Base-by-base conservation (phyloP, 2,113 vertebrate genomes). In the Petaurus breviceps region DNA sequence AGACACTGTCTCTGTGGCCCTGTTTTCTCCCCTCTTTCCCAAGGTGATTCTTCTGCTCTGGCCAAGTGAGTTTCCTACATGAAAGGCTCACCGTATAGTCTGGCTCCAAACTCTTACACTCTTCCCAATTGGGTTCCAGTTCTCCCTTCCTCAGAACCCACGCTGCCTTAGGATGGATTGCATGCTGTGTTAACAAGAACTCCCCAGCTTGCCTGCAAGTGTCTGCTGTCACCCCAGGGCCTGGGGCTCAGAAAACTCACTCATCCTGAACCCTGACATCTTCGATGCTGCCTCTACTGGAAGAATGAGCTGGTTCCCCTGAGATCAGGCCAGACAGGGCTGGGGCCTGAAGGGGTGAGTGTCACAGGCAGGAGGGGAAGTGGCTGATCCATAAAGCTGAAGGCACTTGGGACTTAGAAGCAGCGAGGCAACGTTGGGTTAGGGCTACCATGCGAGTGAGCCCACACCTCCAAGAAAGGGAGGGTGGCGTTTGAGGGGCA, bases 391-490 rank as follows among this genome's bases (percentile, higher is more conserved):
- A 43, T 19, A 43, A 6, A 84, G n/a, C 7, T 23, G 68, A 1
- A 84, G 50, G 90, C 90, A 91, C 8, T 22, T 19, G 7, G 90
- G 51, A 52, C 31, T 10, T 2, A 31, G 77, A 57, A 95, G 97
- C 95, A 2, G 0, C 0, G 5, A 22, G 92, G 90, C 26, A 8
- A 49, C 5, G 1, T 23, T 0, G 19, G 37, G 93, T 93, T 90
- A 95, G 51, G 91, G 94, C 55, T 1, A 24, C 96, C 97, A 97
- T 96, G 98, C 97, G 1, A 54, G 94, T 37, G 77, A 91, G 89
- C 96, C 96, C 8, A 0, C 90, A 94, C 95, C 96, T 95, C 46
- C 8, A 0, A 55, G 95, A 92, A 97, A 95, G 97, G 93, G 12
- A 31, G 94, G 93, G 93, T 10, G 0, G 96, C 23, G 24, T 43